A percentile compares a stretch with the other conserved stretches of the same genome.
phyloP scores from a whole-genome alignment of 2,888 invertebrate genomes.

The Mythimna ferrago region DNA sequence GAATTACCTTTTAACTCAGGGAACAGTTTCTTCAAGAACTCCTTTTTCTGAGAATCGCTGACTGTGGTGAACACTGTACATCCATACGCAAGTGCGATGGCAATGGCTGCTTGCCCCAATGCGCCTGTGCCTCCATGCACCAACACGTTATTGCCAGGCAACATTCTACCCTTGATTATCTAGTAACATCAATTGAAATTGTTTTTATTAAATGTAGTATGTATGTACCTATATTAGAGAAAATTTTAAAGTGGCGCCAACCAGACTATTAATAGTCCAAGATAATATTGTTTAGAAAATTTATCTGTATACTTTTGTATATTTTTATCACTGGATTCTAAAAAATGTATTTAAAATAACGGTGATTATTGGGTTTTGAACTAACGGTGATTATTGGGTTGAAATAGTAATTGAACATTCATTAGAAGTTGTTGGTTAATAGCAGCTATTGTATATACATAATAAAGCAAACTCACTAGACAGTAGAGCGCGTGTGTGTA shows the following conservation, averaged over 20 bases:
- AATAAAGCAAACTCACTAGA: slow-evolving; percentile 66
- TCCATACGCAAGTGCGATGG: slow-evolving; percentile 62
- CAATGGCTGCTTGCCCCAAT: slow-evolving; percentile 69
- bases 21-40: slow-evolving; percentile 68
- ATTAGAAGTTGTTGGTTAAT: no score
- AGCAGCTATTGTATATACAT: no score
- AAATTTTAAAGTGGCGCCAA: no score
- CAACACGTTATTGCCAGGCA: slow-evolving; percentile 16
- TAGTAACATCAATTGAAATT: slow-evolving; percentile 2
- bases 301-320: no score
- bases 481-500: slow-evolving; percentile 90
- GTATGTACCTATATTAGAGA: no score
- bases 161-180: slow-evolving; percentile 19
- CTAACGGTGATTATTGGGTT: neutral
- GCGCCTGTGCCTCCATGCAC: slow-evolving; percentile 56
- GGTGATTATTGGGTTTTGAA: neutral
- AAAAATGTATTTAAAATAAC: neutral
- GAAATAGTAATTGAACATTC: neutral
- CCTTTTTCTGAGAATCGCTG: slow-evolving; percentile 67
- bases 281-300: no score
- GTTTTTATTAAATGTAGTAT: no score
- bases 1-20: slow-evolving; percentile 69
- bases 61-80: slow-evolving; percentile 74
- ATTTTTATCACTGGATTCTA: no score
- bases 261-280: no score